These are phyloP conservation scores for Panthera uncia DNA, from an alignment of 2,113 vertebrate genomes.

Conservation along the genomic window DNA sequence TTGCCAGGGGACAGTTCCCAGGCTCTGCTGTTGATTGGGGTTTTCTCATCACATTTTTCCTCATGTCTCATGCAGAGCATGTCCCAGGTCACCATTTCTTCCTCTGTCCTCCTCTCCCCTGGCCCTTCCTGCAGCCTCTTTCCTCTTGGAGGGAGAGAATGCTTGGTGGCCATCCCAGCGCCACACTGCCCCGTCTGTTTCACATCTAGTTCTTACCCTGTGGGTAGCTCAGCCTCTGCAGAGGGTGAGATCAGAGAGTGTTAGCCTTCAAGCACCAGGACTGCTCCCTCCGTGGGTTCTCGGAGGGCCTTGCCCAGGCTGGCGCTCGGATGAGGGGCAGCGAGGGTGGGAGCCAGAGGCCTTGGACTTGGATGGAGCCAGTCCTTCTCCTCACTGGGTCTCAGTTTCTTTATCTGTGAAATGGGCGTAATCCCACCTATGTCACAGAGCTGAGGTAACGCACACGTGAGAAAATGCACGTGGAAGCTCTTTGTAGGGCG, in stretches of 20 bases:
- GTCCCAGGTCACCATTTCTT: not conserved
- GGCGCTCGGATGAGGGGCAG: not conserved
- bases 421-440: rapidly evolving
- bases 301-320: rapidly evolving
- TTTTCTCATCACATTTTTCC: not conserved
- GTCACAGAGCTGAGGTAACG: not conserved
- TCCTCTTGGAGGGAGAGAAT: not conserved
- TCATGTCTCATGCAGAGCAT: rapidly evolving
- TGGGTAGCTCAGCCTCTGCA: not conserved
- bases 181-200: not conserved
- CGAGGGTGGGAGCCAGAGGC: not conserved
- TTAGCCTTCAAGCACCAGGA: not conserved
- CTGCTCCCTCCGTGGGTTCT: rapidly evolving
- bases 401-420: not conserved
- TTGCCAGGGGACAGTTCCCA: not conserved
- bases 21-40: not conserved
- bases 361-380: not conserved
- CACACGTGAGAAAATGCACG: rapidly evolving
- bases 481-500: rapidly evolving
- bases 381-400: not conserved
- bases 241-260: not conserved
- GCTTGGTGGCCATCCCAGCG: not conserved
- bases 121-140: not conserved
- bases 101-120: too few relatives aligned
- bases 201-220: not conserved